phyloP scores from a whole-genome alignment of 2,113 vertebrate species.

The Neomonachus schauinslandi region DNA sequence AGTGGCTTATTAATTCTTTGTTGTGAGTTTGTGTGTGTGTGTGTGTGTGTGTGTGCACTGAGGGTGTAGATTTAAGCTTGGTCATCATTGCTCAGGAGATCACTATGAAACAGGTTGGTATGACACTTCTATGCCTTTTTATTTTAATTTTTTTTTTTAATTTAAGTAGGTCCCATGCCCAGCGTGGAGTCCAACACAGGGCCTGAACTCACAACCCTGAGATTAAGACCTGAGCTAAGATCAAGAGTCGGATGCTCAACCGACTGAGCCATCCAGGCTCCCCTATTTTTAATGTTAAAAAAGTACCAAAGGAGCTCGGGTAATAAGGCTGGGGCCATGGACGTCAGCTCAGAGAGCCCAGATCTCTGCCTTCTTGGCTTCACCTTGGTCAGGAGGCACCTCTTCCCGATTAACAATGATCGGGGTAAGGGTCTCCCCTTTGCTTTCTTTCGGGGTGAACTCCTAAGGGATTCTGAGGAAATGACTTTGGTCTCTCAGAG shows the following conservation, averaged over 20 bases:
- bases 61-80: not conserved
- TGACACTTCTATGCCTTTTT: not conserved
- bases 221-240: not conserved
- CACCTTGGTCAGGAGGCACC: not conserved
- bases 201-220: not conserved
- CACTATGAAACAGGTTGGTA: not conserved
- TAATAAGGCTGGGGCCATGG: not conserved
- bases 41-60: not conserved
- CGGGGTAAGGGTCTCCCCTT: not conserved
- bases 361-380: not conserved
- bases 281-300: conserved; percentile 27
- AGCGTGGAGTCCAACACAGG: not conserved
- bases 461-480: not conserved
- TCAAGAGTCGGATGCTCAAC: not conserved
- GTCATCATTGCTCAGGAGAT: not conserved
- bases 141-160: not conserved
- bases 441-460: not conserved
- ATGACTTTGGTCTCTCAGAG: conserved; percentile 35
- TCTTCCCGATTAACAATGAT: not conserved
- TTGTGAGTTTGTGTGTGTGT: not conserved
- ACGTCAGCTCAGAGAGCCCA: not conserved
- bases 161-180: not conserved
- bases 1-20: not conserved
- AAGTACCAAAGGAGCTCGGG: not conserved
- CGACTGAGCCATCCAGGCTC: not conserved